phyloP scores from a whole-genome alignment of 2,888 invertebrate species.

The Acleris emargana region DNA sequence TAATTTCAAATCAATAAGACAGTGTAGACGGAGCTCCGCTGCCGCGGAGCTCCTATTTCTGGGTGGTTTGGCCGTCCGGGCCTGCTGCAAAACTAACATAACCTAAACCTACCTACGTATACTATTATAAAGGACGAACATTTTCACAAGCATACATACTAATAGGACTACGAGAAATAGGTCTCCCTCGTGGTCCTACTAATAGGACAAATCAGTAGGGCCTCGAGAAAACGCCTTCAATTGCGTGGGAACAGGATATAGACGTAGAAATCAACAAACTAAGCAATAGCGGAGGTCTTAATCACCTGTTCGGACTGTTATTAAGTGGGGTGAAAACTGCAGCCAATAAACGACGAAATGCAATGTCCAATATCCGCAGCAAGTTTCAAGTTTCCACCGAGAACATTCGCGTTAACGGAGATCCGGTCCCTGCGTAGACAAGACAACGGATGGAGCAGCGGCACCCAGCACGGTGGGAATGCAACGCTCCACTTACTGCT shows the following conservation, averaged over 20 bases:
- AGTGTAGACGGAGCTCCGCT: no score
- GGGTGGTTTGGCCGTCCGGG: no score
- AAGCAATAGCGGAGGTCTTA: conserved; percentile 17
- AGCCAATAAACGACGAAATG: not conserved
- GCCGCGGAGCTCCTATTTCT: no score
- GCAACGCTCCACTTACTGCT: conserved; percentile 71
- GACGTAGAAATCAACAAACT: conserved; percentile 35
- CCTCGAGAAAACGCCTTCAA: no score
- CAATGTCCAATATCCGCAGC: not conserved
- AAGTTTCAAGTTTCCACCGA: conserved; percentile 39
- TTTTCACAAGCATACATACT: no score
- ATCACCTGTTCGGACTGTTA: conserved; percentile 39
- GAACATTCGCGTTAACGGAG: conserved; percentile 64
- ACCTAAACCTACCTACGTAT: no score
- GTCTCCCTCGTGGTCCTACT: no score
- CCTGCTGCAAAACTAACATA: no score
- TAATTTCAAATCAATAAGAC: no score
- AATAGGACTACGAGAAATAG: no score
- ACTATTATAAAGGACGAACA: no score
- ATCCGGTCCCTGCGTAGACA: conserved; percentile 63
- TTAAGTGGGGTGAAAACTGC: not conserved
- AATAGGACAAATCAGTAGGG: no score
- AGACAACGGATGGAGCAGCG: conserved; percentile 57
- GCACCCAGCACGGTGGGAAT: conserved; percentile 73
- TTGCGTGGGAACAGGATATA: conserved; percentile 60